These are phyloP conservation scores for Capra hircus DNA, from an alignment of 2,113 vertebrate genomes.

Conservation along the genomic window DNA sequence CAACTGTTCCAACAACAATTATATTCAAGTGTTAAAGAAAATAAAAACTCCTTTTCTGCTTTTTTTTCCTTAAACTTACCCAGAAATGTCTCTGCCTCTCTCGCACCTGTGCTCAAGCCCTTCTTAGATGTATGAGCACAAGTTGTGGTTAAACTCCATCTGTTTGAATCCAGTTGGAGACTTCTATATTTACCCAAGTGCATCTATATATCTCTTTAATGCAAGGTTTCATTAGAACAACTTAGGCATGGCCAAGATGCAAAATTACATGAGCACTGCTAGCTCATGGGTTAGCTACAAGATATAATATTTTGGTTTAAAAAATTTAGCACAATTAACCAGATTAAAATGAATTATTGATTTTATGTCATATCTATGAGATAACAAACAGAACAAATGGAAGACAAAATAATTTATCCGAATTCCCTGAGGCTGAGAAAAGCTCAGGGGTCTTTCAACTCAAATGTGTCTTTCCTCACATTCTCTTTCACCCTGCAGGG, in stretches of 20 bases:
- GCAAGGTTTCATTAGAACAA: background rate
- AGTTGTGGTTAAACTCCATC: conserved; percentile 3
- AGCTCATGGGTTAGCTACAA: background rate
- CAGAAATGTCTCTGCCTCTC: background rate
- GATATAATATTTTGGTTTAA: background rate
- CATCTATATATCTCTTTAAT: background rate
- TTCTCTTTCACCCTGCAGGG: background rate
- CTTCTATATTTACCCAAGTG: conserved; percentile 19
- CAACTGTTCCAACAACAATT: background rate
- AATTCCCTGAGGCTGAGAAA: background rate
- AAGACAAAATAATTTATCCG: background rate
- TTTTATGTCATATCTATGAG: background rate
- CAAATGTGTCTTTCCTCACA: background rate
- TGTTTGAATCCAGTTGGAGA: background rate
- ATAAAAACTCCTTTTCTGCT: background rate
- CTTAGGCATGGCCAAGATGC: background rate
- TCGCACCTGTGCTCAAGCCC: background rate
- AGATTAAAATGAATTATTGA: background rate
- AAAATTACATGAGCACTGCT: background rate
- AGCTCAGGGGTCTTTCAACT: background rate
- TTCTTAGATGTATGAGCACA: background rate
- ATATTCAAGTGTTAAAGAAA: background rate
- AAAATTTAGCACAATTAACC: background rate
- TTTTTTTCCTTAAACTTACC: conserved; percentile 10
- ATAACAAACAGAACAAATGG: background rate